A percentile compares a stretch with the other conserved stretches of the same genome.
Evolutionary conservation across 2,797 vertebrate genomes (phyloP).

Genomic region (Paguma larvata): DNA sequence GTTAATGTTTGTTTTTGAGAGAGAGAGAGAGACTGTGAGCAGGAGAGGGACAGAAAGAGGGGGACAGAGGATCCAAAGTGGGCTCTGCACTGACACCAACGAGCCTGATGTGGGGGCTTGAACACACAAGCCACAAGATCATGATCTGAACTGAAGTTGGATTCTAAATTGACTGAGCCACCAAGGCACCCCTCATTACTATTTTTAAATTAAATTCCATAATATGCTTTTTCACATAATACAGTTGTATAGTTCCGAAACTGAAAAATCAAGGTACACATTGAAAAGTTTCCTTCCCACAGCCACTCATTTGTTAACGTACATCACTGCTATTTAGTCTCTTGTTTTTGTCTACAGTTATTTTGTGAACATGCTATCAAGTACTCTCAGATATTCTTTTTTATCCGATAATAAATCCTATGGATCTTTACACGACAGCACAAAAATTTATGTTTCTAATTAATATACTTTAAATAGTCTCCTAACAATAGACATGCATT

Average conservation of each 20-base stretch:
- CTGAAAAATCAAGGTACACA: background rate
- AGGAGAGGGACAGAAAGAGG: too few species aligned
- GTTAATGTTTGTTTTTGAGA: too few species aligned
- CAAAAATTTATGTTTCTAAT: background rate
- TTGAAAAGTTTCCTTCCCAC: background rate
- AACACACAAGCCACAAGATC: too few species aligned
- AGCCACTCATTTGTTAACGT: background rate
- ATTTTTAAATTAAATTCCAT: slow-evolving; percentile 12
- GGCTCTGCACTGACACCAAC: too few species aligned
- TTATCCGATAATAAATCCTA: background rate
- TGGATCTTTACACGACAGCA: background rate
- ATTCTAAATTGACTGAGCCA: too few species aligned
- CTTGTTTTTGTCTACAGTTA: background rate
- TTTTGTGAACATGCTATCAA: background rate
- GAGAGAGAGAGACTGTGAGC: too few species aligned
- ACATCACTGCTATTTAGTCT: background rate
- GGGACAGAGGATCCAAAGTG: too few species aligned
- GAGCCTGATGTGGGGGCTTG: too few species aligned
- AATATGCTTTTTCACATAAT: background rate
- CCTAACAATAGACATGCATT: background rate
- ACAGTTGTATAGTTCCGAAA: background rate
- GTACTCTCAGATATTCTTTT: background rate
- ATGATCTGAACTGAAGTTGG: too few species aligned
- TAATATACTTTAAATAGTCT: background rate
- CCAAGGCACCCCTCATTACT: background rate